Percentiles rank a stretch among this genome's conserved stretches.
Evolutionary conservation across 2,113 vertebrate genomes (phyloP).

Genomic region (Entomyzon cyanotis): DNA sequence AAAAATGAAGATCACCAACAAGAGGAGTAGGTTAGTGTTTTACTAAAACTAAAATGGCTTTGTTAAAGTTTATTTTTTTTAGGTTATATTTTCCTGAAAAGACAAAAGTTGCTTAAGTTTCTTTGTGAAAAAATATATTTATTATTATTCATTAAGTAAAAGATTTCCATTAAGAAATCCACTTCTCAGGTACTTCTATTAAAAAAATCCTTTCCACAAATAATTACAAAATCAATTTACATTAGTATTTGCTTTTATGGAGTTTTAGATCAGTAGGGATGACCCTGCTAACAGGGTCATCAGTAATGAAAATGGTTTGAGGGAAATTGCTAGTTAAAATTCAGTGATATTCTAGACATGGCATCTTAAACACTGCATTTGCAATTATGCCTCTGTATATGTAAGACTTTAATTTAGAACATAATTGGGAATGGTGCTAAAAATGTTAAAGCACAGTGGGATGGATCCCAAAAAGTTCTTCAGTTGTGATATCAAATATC

Average conservation of each 20-base stretch:
- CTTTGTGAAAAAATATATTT: neutral
- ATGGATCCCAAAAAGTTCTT: neutral
- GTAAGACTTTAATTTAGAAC: neutral
- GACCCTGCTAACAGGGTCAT: neutral
- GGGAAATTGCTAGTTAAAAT: neutral
- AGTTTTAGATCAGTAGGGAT: neutral
- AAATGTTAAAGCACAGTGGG: neutral
- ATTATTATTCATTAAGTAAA: neutral
- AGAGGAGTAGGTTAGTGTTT: neutral
- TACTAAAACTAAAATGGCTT: neutral
- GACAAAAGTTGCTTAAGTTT: neutral
- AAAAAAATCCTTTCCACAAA: neutral
- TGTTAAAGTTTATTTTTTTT: neutral
- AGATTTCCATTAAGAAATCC: neutral
- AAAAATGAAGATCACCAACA: neutral
- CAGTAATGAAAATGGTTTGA: neutral
- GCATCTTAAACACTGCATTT: neutral
- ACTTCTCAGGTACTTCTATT: neutral
- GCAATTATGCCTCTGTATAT: neutral
- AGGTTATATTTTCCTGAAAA: neutral
- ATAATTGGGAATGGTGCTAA: neutral
- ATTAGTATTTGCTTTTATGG: neutral
- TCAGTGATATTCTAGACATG: neutral
- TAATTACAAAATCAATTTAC: neutral
- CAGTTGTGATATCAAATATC: neutral